Evolutionary conservation across 2,113 vertebrate genomes (phyloP).

Genomic region (Etheostoma spectabile): DNA sequence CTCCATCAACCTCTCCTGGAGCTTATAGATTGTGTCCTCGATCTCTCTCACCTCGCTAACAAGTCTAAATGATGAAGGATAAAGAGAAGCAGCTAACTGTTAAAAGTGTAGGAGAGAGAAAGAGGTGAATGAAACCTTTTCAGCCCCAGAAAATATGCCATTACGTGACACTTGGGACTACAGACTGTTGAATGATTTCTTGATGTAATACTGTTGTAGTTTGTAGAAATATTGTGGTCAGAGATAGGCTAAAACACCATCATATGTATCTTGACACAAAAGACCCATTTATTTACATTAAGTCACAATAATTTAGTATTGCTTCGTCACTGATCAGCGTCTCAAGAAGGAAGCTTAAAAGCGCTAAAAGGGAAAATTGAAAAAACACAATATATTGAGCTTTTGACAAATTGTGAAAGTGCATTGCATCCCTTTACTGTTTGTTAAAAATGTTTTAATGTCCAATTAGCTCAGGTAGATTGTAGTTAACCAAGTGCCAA

Average conservation of each 20-base stretch:
- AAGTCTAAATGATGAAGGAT: slow-evolving; percentile 82
- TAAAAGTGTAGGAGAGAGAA: background rate
- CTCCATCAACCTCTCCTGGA: slow-evolving; percentile 89
- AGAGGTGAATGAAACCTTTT: background rate
- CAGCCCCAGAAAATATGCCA: background rate
- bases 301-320: background rate
- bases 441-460: background rate
- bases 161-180: background rate
- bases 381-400: too few relatives aligned
- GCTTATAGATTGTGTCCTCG: slow-evolving; percentile 87
- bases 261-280: too few relatives aligned
- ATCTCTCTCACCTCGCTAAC: slow-evolving; percentile 91
- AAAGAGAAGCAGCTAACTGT: background rate
- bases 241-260: background rate
- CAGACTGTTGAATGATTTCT: background rate
- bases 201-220: background rate
- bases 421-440: too few relatives aligned
- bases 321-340: too few relatives aligned
- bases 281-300: background rate
- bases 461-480: background rate
- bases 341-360: too few relatives aligned
- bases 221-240: background rate
- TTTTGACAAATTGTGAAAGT: too few relatives aligned
- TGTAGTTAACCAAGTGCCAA: background rate
- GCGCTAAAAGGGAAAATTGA: too few relatives aligned